phyloP scores from a whole-genome alignment of 2,888 invertebrate species.

The Pristionchus maxplancki region DNA sequence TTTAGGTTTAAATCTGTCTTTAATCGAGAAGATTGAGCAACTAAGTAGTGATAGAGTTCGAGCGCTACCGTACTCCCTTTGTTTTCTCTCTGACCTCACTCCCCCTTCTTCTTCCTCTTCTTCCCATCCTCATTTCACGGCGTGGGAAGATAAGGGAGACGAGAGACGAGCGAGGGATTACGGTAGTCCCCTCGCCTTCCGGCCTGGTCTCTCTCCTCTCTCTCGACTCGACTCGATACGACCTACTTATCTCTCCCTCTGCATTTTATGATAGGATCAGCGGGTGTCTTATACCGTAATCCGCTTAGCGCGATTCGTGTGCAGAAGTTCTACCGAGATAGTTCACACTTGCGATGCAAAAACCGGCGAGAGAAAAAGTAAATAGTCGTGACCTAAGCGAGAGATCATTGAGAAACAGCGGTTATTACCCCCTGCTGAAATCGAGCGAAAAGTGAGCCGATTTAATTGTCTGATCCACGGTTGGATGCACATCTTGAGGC shows the following conservation, averaged over 20 bases:
- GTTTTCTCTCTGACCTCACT: neutral
- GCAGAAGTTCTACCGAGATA: neutral
- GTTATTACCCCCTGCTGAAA: conserved; percentile 40
- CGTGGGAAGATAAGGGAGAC: conserved; percentile 39
- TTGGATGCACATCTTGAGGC: neutral
- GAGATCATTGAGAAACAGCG: neutral
- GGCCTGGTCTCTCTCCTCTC: too few relatives aligned
- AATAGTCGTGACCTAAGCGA: conserved; percentile 12
- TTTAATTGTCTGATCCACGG: neutral
- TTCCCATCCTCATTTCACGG: conserved; percentile 38
- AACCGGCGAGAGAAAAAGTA: neutral
- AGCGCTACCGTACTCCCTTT: conserved; percentile 18
- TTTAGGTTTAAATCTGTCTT: neutral
- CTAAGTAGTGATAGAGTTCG: neutral
- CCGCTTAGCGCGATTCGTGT: neutral
- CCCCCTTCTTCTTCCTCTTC: neutral
- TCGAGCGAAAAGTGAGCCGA: neutral
- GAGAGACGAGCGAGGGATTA: conserved; percentile 15
- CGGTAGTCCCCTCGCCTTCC: neutral
- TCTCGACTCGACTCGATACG: conserved; percentile 41
- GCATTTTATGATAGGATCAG: conserved; percentile 44
- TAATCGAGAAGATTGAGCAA: neutral
- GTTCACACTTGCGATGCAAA: neutral
- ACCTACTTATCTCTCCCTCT: conserved; percentile 33
- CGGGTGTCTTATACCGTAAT: conserved; percentile 46